phyloP scores from a whole-genome alignment of 2,888 invertebrate species.

The Steromphala cineraria region DNA sequence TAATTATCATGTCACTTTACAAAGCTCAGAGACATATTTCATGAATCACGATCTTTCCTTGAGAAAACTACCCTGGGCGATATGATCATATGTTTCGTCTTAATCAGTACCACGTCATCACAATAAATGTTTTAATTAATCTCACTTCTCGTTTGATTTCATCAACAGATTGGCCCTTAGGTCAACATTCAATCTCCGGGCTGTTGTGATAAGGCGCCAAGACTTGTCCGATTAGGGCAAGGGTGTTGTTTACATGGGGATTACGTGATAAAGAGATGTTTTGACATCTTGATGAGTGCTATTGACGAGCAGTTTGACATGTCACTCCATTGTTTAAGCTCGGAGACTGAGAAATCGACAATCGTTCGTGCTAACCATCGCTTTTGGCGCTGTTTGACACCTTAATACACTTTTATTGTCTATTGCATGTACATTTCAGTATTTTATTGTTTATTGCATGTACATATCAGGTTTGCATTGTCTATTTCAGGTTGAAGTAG shows the following conservation, averaged over 20 bases:
- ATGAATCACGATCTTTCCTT: not conserved
- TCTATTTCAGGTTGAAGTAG: not conserved
- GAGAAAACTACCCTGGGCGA: not conserved
- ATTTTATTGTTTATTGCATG: not conserved
- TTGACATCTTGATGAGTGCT: slow-evolving; percentile 8
- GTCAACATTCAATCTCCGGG: not conserved
- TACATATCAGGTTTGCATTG: not conserved
- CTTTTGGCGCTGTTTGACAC: not conserved
- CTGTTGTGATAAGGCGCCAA: not conserved
- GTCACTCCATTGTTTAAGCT: not conserved
- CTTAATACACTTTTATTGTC: not conserved
- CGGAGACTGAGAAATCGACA: slow-evolving; percentile 3
- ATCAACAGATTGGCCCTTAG: not conserved
- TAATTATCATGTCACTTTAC: too few relatives aligned
- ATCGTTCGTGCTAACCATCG: not conserved
- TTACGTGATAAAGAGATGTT: not conserved
- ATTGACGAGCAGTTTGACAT: slow-evolving; percentile 2
- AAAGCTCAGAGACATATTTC: not conserved
- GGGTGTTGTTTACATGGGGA: not conserved
- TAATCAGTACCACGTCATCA: not conserved
- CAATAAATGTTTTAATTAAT: not conserved
- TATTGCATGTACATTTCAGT: not conserved
- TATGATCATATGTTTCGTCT: not conserved
- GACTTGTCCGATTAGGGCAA: not conserved
- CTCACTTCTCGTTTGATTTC: not conserved